Conservation (phyloP, 1,140 invertebrate genomes). For the Parasteatoda tepidariorum region DNA sequence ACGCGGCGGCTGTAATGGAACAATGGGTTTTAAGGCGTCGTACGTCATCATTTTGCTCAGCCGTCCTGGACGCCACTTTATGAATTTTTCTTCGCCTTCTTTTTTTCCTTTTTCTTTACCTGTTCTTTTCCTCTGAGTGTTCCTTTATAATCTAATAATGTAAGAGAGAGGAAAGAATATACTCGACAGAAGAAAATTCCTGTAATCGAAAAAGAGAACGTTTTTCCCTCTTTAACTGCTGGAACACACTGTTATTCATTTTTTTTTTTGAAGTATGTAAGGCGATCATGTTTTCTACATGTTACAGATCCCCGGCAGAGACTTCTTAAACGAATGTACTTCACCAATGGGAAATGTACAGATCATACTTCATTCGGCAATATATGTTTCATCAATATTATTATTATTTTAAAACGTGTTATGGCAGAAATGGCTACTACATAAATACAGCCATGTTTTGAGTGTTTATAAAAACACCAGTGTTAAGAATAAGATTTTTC, state of each 20-base stretch:
- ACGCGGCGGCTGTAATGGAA: constrained; percentile 58
- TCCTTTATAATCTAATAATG: constrained; percentile 46
- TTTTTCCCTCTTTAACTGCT: constrained; percentile 1
- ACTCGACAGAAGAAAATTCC: background rate
- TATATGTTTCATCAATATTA: too few species aligned
- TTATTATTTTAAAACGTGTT: too few species aligned
- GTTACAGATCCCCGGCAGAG: background rate
- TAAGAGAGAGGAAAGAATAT: constrained; percentile 19
- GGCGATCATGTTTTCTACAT: background rate
- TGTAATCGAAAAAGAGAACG: constrained; percentile 27
- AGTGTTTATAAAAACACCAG: too few species aligned
- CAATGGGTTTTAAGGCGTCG: constrained; percentile 61
- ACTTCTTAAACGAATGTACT: background rate
- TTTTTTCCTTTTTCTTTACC: constrained; percentile 3
- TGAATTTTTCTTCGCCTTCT: constrained; percentile 57
- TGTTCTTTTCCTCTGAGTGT: constrained; percentile 42
- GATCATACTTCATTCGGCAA: too few species aligned
- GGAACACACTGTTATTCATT: background rate
- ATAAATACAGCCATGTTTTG: too few species aligned
- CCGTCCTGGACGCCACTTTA: constrained; percentile 54
- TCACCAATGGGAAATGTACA: too few species aligned
- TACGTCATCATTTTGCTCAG: constrained; percentile 58
- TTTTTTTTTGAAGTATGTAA: background rate
- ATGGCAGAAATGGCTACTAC: too few species aligned
- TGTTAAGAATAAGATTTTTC: too few species aligned